Evolutionary conservation across 2,113 vertebrate genomes (phyloP), one percentile per base, ranked within the genome.

Genomic region (Mastomys natalensis): DNA sequence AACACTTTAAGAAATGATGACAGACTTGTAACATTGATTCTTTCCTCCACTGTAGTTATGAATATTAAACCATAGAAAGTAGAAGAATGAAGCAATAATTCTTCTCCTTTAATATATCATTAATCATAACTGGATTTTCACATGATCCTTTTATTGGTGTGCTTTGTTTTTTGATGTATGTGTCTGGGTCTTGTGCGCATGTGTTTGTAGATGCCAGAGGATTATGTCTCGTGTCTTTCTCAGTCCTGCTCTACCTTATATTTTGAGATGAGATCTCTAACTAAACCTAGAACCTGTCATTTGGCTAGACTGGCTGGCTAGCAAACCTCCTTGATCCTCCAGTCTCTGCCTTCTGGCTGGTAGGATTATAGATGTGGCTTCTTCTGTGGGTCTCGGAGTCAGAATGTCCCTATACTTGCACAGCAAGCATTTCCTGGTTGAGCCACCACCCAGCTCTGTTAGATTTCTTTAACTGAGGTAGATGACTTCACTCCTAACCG

Each of bases 101-200:
- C 60, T 88, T 15, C 7, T 24, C 85, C n/a, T 19, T 92, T 22
- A 87, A 48, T 11, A 15, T 87, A 70, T 72, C 81, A 45, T 66
- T 43, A 78, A 40, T 51, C 40, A 48, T 82, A 81, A 48, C 62
- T 97, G 55, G 4, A 51, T 72, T 95, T 94, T 88, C 24, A 93
- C 87, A n/a, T 29, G 74, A 34, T 29, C 34, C 10, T 1, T 85
- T 40, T 76, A 34, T 84, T 58, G 55, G 19, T 40, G 5, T 4
- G 11, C 2, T 53, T 55, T 7, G 3, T 55, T 72, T 70, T 70
- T 43, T 31, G 60, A 48, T 86, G 17, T 64, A 9, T 34, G n/a
- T 66, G 43, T 66, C 29, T 66, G 60, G 66, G 60, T 48, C 31
- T 5, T 37, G 45, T 34, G 43, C 6, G 3, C 5, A 3, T 48